phyloP scores from a whole-genome alignment of 2,797 vertebrate species.

The Smutsia gigantea region DNA sequence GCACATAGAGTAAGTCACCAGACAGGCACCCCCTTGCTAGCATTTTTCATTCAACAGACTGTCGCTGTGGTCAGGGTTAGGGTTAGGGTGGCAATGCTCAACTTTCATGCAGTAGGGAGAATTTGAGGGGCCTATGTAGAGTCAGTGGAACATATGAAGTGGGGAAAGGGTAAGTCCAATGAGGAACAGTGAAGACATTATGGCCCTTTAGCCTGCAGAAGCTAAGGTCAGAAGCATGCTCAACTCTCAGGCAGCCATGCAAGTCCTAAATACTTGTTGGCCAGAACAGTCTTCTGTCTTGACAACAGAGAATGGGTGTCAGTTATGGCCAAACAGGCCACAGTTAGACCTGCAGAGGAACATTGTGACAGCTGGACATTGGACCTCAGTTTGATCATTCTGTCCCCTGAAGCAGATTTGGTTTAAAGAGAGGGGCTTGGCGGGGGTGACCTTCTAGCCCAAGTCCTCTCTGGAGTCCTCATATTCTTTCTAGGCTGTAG shows the following conservation, averaged over 20 bases:
- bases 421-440: neutral
- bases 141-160: neutral
- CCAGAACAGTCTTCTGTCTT: neutral
- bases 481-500: neutral
- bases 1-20: slow-evolving; percentile 84
- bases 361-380: neutral
- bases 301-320: neutral
- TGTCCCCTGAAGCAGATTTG: neutral
- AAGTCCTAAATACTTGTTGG: neutral
- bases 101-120: neutral
- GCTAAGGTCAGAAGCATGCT: neutral
- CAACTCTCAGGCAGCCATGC: neutral
- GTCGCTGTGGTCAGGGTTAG: slow-evolving; percentile 60
- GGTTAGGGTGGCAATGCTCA: neutral
- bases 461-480: neutral
- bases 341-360: neutral
- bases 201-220: neutral
- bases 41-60: slow-evolving; percentile 78
- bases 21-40: slow-evolving; percentile 83
- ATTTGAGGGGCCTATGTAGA: neutral
- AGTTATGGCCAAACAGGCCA: neutral
- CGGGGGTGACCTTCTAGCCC: neutral
- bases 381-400: neutral
- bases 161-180: neutral
- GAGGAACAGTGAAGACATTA: neutral